Conservation (phyloP, 2,797 vertebrate species). For the Pangasius mekongensis region DNA sequence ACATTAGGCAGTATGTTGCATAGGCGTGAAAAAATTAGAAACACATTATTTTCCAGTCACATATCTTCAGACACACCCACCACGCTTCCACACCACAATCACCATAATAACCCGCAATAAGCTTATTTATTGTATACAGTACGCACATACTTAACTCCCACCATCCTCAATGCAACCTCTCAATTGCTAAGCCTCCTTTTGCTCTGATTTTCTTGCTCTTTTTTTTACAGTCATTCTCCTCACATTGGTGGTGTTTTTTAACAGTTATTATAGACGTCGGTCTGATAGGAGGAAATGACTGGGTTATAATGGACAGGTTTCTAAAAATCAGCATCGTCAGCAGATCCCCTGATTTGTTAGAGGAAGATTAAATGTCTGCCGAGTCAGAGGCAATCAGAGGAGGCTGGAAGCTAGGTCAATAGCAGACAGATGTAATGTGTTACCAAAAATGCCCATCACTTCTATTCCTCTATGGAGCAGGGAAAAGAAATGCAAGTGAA, state of each 20-base stretch:
- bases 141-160: constrained; percentile 3
- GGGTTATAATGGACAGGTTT: constrained; percentile 58
- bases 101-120: constrained; percentile 47
- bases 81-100: constrained; percentile 33
- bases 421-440: constrained; percentile 42
- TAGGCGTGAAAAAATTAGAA: constrained; percentile 8
- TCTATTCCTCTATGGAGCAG: neutral
- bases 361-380: constrained; percentile 59
- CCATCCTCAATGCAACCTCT: neutral
- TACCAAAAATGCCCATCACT: constrained; percentile 34
- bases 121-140: constrained; percentile 13
- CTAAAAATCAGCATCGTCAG: constrained; percentile 64
- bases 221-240: neutral
- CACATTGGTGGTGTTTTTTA: neutral
- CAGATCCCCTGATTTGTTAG: constrained; percentile 54
- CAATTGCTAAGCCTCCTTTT: neutral
- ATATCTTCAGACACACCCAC: constrained; percentile 23
- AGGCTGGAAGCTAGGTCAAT: constrained; percentile 64
- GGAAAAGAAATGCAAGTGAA: neutral
- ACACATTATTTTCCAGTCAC: constrained; percentile 11
- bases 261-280: constrained; percentile 22
- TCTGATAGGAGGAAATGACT: constrained; percentile 52
- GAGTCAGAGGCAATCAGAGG: constrained; percentile 54
- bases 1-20: neutral
- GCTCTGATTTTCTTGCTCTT: neutral